phyloP scores from a whole-genome alignment of 2,797 vertebrate genomes.

The Nasua narica region DNA sequence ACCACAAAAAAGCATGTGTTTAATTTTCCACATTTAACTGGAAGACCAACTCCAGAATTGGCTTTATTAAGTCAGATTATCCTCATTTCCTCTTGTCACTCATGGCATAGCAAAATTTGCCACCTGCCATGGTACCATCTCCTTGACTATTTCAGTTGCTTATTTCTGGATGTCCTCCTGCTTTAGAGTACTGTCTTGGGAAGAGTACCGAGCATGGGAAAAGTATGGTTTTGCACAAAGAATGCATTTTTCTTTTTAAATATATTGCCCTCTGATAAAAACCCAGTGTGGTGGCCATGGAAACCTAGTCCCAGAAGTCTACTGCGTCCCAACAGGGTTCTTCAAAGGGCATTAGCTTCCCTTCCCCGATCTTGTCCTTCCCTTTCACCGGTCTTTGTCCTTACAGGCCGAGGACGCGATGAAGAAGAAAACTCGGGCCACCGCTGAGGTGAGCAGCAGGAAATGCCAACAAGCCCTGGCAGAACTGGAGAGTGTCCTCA shows the following conservation, averaged over 20 bases:
- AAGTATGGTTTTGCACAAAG: background rate
- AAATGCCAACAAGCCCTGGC: conserved; percentile 89
- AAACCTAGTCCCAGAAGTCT: background rate
- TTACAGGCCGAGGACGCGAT: conserved; percentile 84
- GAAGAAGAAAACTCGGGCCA: conserved; percentile 77
- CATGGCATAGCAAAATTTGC: background rate
- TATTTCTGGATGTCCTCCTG: background rate
- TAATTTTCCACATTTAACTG: background rate
- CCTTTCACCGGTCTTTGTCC: background rate
- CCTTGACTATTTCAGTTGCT: background rate
- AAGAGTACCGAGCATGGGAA: background rate
- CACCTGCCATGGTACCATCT: background rate
- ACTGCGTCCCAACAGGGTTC: background rate
- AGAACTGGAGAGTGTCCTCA: conserved; percentile 90
- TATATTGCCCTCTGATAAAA: background rate
- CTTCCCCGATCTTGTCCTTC: background rate
- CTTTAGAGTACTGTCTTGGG: background rate
- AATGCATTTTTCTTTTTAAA: background rate
- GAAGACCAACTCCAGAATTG: conserved; percentile 20
- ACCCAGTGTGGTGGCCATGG: background rate
- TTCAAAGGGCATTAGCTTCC: background rate
- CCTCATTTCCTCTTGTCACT: background rate
- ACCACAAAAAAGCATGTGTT: background rate
- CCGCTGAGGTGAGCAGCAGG: conserved; percentile 78
- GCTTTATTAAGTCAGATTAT: background rate